A percentile compares a stretch with the other conserved stretches of the same genome.
Evolutionary conservation across 1,140 invertebrate genomes (phyloP).

Genomic region (Bombus waltoni): DNA sequence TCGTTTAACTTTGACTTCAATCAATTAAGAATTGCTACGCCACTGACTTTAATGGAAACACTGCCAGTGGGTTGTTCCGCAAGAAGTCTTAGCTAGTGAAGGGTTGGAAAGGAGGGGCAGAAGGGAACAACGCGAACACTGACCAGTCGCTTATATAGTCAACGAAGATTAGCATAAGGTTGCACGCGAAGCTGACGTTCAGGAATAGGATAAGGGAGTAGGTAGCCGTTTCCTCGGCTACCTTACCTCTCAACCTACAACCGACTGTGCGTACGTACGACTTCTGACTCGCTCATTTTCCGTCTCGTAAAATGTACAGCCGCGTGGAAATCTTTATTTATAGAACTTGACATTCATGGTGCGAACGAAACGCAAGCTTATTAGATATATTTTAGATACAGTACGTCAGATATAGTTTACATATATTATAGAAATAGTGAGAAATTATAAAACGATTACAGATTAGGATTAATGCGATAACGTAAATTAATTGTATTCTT

Average conservation of each 20-base stretch:
- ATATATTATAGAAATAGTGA: neutral
- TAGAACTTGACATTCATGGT: neutral
- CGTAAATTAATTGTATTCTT: neutral
- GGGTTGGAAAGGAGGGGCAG: constrained; percentile 37
- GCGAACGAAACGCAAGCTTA: too few species aligned
- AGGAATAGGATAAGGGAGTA: constrained; percentile 80
- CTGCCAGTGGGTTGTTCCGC: constrained; percentile 18
- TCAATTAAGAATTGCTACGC: constrained; percentile 19
- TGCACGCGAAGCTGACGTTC: constrained; percentile 80
- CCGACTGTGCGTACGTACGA: constrained; percentile 61
- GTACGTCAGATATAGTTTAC: too few species aligned
- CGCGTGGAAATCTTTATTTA: neutral
- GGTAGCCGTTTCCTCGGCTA: constrained; percentile 62
- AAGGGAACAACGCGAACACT: constrained; percentile 71
- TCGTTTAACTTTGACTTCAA: neutral
- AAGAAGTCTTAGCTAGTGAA: constrained; percentile 27
- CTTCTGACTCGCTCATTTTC: constrained; percentile 45
- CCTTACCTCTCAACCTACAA: constrained; percentile 59
- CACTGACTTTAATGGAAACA: constrained; percentile 18
- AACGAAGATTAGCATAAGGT: constrained; percentile 79
- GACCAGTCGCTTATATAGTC: constrained; percentile 78
- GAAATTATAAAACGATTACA: too few species aligned
- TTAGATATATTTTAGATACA: neutral
- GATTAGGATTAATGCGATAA: too few species aligned
- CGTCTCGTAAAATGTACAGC: neutral